Evolutionary conservation across 2,113 vertebrate species (phyloP).

Genomic region (Pelecanoides urinatrix): DNA sequence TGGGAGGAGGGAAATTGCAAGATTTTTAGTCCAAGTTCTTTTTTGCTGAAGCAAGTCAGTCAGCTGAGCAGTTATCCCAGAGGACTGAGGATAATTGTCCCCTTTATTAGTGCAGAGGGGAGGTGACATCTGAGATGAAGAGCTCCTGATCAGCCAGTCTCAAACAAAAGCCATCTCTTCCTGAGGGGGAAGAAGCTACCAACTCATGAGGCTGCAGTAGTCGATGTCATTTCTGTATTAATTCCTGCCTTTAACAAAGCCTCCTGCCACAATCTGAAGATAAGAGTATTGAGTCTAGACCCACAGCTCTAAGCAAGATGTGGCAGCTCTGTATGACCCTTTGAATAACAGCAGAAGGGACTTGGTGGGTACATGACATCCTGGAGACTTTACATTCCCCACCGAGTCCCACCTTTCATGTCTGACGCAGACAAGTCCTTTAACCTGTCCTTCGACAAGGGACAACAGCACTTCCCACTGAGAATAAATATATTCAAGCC

Average conservation of each 20-base stretch:
- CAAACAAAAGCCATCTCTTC: background rate
- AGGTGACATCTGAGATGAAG: background rate
- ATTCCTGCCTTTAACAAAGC: background rate
- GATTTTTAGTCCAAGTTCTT: background rate
- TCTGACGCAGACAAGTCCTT: background rate
- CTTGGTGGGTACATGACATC: background rate
- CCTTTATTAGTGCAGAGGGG: background rate
- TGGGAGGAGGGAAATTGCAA: rapidly evolving
- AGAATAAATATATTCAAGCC: background rate
- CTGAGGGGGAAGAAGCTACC: background rate
- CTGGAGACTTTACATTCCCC: background rate
- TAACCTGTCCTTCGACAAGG: background rate
- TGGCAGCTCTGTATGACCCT: background rate
- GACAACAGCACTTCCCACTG: background rate
- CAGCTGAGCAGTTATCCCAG: background rate
- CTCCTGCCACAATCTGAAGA: background rate
- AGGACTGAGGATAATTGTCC: background rate
- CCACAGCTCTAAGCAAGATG: background rate
- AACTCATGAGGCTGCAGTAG: rapidly evolving
- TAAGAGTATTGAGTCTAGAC: background rate
- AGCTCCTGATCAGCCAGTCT: background rate
- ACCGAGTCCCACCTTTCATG: background rate
- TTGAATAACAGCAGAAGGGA: background rate
- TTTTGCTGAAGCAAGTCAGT: background rate
- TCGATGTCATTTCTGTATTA: background rate